Evolutionary conservation across 2,113 vertebrate genomes (phyloP).

Genomic region (Ploceus nigricollis): DNA sequence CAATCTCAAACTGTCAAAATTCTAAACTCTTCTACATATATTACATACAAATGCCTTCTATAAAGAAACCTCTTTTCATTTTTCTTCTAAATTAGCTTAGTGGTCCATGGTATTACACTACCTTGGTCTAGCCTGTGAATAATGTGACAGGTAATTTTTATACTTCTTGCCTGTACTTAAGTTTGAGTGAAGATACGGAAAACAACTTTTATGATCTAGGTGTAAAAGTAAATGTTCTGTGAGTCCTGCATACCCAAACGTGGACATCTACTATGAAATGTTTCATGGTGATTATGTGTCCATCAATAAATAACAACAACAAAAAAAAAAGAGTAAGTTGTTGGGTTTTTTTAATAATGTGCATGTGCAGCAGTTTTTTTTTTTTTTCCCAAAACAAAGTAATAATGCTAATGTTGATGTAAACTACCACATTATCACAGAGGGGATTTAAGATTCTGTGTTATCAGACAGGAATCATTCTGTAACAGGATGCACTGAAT

Average conservation of each 20-base stretch:
- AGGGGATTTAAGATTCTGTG: neutral
- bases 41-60: slow-evolving; percentile 70
- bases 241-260: slow-evolving; percentile 44
- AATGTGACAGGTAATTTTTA: slow-evolving; percentile 75
- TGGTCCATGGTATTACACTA: slow-evolving; percentile 70
- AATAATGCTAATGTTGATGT: slow-evolving; percentile 2
- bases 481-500: neutral
- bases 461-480: neutral
- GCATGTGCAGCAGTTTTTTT: neutral
- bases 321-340: neutral
- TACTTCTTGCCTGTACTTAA: slow-evolving; percentile 64
- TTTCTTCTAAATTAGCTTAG: slow-evolving; percentile 77
- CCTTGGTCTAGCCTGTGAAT: slow-evolving; percentile 61
- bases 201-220: slow-evolving; percentile 77
- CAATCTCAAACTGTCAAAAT: slow-evolving; percentile 76
- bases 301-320: slow-evolving; percentile 46
- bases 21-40: slow-evolving; percentile 72
- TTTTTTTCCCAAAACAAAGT: slow-evolving; percentile 49
- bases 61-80: slow-evolving; percentile 60
- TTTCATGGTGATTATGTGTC: slow-evolving; percentile 41
- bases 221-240: slow-evolving; percentile 82
- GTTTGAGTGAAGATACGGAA: slow-evolving; percentile 73
- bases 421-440: neutral
- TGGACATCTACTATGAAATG: slow-evolving; percentile 64
- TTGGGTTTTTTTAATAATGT: neutral